Percentiles rank a stretch among this genome's conserved stretches.
Conservation (phyloP, 1,140 invertebrate genomes). For the Trichoplusia ni region DNA sequence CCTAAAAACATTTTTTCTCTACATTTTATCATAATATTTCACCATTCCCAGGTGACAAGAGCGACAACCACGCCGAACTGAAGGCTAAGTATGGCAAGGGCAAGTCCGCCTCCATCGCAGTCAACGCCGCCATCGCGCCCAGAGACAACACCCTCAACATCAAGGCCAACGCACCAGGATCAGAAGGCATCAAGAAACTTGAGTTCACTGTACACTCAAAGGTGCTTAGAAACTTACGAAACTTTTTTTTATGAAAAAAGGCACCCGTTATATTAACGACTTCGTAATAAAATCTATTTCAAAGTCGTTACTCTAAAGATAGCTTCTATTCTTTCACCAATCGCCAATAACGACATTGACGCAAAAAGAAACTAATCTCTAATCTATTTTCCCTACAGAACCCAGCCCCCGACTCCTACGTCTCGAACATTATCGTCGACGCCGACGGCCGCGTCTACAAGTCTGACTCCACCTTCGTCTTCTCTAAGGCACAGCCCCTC, state of each 20-base stretch:
- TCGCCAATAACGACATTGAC: too few relatives aligned
- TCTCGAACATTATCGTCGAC: conserved; percentile 65
- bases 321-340: too few relatives aligned
- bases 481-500: conserved; percentile 70
- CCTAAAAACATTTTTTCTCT: background rate
- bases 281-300: too few relatives aligned
- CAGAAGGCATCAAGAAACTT: conserved; percentile 64
- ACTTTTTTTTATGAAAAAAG: background rate
- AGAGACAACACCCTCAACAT: conserved; percentile 72
- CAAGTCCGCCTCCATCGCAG: conserved; percentile 73
- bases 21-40: background rate
- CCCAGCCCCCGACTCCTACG: conserved; percentile 74
- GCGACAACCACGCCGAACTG: conserved; percentile 60
- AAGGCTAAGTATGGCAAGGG: conserved; percentile 81
- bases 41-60: conserved; percentile 51
- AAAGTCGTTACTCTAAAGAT: too few relatives aligned
- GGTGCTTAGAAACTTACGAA: conserved; percentile 56
- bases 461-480: conserved; percentile 70
- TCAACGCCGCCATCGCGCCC: conserved; percentile 60
- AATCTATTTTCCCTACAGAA: conserved; percentile 52
- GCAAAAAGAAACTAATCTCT: background rate
- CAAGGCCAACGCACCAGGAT: conserved; percentile 75
- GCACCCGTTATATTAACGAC: too few relatives aligned
- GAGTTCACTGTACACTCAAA: conserved; percentile 81
- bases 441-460: conserved; percentile 81